Base-by-base conservation (phyloP, 2,797 vertebrate genomes). In the Mus spretus region DNA sequence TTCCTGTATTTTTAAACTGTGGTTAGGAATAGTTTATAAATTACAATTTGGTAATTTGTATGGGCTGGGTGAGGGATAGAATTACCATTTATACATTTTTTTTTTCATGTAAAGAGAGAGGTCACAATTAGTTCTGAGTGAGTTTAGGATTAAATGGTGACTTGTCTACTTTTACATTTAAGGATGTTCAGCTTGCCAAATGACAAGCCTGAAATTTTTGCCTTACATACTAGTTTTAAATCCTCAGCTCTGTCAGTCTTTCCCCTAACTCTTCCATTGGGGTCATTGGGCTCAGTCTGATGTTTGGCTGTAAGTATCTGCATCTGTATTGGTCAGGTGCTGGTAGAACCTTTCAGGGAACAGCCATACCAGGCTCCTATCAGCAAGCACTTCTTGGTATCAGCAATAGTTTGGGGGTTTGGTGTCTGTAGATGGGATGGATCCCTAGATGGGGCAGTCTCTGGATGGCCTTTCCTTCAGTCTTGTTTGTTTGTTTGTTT, bases 1-100 rank as follows among this genome's bases (percentile, higher is more conserved):
- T 84, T 63, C 24, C 37, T 44, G 10, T 82, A 63, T 83, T 94
- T 91, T 79, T 85, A 90, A 88, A 57, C 53, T 72, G 65, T 70
- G n/a, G 31, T 70, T 70, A 31, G 31, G 31, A 70, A 70, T 70
- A 70, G 14, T 70, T 70, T 70, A 70, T n/a, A 70, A 70, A 15
- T 70, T 70, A 34, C 31, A 34, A n/a, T n/a, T 70, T 70, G 31
- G 65, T 70, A 70, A 31, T 70, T 70, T n/a, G 7, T 70, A 34
- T n/a, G 65, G 65, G 65, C 65, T 34, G 14, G 65, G 14, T 70
- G 31, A 70, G 65, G 31, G 65, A 70, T 70, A n/a, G 65, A 70
- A 70, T 70, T 15, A n/a, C 65, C 6, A 34, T 70, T 34, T 70
- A n/a, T 70, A 70, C 31, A 34, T 67, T 67, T 67, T n/a, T 67